Percentiles rank a stretch among this genome's conserved stretches.
Evolutionary conservation across 1,140 invertebrate genomes (phyloP).

Genomic region (Pinna nobilis): DNA sequence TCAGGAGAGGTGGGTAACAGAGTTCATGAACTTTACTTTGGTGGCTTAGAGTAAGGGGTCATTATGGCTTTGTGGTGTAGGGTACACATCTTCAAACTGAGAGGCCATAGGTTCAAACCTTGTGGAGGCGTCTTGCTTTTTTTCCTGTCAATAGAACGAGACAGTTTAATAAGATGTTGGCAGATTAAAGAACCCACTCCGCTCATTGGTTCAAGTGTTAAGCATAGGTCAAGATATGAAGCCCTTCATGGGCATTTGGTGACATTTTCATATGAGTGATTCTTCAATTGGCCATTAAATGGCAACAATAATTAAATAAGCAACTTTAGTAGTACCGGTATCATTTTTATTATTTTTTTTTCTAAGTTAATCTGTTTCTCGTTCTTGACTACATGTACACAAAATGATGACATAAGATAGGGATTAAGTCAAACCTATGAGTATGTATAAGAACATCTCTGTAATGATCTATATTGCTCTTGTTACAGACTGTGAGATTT

Average conservation of each 20-base stretch:
- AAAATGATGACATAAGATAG: not conserved
- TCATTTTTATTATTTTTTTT: not conserved
- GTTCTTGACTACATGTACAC: not conserved
- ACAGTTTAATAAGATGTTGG: not conserved
- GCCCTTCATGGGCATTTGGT: no score
- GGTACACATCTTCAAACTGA: no score
- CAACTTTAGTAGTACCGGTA: not conserved
- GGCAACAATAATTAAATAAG: no score
- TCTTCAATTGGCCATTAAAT: no score
- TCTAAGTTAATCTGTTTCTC: not conserved
- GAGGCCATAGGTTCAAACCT: not conserved
- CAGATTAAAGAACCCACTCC: not conserved
- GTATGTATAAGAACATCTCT: no score
- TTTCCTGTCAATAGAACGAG: not conserved
- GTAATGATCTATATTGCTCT: not conserved
- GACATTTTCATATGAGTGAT: no score
- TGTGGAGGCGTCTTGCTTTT: not conserved
- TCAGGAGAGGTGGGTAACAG: constrained; percentile 68
- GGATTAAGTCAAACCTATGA: no score
- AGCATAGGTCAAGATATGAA: no score
- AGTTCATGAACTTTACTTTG: not conserved
- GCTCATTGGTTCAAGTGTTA: not conserved
- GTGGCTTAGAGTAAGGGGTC: not conserved
- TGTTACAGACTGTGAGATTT: constrained; percentile 74
- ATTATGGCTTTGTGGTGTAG: no score